Evolutionary conservation across 2,888 invertebrate species (phyloP).

Genomic region (Cybosia mesomella): DNA sequence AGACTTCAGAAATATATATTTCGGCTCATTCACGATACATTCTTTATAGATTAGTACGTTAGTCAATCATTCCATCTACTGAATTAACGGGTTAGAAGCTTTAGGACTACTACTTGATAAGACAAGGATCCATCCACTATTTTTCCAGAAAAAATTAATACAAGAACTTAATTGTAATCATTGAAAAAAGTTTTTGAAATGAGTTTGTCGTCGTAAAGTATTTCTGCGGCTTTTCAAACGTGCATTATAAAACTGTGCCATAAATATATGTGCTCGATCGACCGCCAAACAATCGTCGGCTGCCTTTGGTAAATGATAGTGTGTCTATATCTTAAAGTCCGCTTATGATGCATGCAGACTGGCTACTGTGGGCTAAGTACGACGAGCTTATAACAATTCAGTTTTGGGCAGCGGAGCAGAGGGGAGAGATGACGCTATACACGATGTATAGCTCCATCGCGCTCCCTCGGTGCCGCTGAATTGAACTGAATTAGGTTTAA

Average conservation of each 20-base stretch:
- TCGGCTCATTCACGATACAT: background rate
- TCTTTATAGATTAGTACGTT: background rate
- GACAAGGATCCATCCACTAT: background rate
- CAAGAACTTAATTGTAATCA: conserved; percentile 31
- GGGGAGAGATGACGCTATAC: too few relatives aligned
- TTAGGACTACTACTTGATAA: too few relatives aligned
- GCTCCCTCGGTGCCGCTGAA: too few relatives aligned
- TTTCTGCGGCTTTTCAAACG: conserved; percentile 24
- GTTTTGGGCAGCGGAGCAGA: too few relatives aligned
- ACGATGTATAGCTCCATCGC: too few relatives aligned
- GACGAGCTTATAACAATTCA: too few relatives aligned
- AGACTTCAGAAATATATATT: background rate
- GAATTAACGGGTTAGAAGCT: too few relatives aligned
- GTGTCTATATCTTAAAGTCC: conserved; percentile 15
- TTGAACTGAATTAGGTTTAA: too few relatives aligned
- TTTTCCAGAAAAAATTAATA: conserved; percentile 19
- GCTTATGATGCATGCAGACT: conserved; percentile 7
- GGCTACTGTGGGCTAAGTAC: too few relatives aligned
- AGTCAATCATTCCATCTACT: background rate
- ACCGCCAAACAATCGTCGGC: conserved; percentile 22
- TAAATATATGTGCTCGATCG: conserved; percentile 29
- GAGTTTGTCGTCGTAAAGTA: conserved; percentile 39
- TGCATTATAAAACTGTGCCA: conserved; percentile 36
- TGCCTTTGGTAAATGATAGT: conserved; percentile 18
- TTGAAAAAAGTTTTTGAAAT: conserved; percentile 26